phyloP scores from a whole-genome alignment of 1,140 invertebrate species.

The Lerema accius region DNA sequence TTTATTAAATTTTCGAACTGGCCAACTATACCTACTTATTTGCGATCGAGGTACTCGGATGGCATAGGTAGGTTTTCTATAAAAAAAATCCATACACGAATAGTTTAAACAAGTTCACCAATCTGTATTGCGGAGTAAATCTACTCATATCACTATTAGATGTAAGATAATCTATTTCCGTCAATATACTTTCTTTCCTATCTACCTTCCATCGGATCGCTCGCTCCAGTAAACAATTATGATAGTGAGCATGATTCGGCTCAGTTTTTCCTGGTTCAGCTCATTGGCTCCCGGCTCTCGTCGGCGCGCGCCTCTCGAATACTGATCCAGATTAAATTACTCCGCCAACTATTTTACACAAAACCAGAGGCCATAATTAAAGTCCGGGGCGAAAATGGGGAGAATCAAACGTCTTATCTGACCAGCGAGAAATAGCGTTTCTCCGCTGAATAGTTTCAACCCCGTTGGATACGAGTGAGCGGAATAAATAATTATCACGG shows the following conservation, averaged over 20 bases:
- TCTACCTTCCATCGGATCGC: slow-evolving; percentile 3
- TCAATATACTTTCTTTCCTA: slow-evolving; percentile 3
- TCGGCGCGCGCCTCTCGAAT: slow-evolving; percentile 63
- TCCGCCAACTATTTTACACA: slow-evolving; percentile 81
- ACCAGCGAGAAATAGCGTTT: slow-evolving; percentile 77
- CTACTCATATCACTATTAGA: too few relatives aligned
- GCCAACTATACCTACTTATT: too few relatives aligned
- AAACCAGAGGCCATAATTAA: slow-evolving; percentile 81
- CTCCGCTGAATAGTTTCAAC: slow-evolving; percentile 75
- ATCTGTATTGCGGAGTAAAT: too few relatives aligned
- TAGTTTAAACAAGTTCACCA: too few relatives aligned
- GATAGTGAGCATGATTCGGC: slow-evolving; percentile 30
- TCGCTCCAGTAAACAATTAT: slow-evolving; percentile 30
- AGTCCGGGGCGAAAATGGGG: slow-evolving; percentile 74
- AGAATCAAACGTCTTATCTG: slow-evolving; percentile 82
- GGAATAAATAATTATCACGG: slow-evolving; percentile 81
- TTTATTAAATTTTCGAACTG: too few relatives aligned
- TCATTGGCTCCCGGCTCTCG: slow-evolving; percentile 46
- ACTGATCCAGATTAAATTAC: slow-evolving; percentile 80
- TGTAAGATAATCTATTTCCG: not conserved
- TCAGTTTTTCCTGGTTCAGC: slow-evolving; percentile 22
- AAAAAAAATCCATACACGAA: too few relatives aligned
- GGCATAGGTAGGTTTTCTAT: too few relatives aligned
- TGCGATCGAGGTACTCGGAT: too few relatives aligned
- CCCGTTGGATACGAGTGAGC: slow-evolving; percentile 71